A percentile compares a stretch with the other conserved stretches of the same genome.
Evolutionary conservation across 2,888 invertebrate species (phyloP).

Genomic region (Hirtodrosophila cameraria): DNA sequence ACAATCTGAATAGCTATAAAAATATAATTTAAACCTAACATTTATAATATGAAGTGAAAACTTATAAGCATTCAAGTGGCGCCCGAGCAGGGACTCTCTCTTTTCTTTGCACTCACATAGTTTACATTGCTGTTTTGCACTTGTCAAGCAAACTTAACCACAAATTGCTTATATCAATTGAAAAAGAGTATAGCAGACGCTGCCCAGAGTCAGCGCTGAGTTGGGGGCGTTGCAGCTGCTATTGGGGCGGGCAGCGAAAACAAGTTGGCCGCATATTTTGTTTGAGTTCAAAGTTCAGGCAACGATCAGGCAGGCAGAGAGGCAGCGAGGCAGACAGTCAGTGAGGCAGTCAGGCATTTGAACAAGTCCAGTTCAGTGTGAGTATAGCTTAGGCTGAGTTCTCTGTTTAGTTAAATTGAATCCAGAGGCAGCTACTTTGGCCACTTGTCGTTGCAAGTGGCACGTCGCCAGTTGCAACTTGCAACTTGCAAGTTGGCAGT

Average conservation of each 20-base stretch:
- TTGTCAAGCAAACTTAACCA: background rate
- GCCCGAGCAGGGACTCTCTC: too few relatives aligned
- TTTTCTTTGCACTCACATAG: background rate
- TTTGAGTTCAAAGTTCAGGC: slow-evolving; percentile 72
- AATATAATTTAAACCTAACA: too few relatives aligned
- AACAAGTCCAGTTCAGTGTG: slow-evolving; percentile 53
- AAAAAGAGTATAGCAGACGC: slow-evolving; percentile 39
- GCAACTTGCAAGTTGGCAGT: slow-evolving; percentile 19
- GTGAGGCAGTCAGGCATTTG: slow-evolving; percentile 44
- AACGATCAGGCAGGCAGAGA: slow-evolving; percentile 49
- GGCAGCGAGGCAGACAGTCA: too few relatives aligned
- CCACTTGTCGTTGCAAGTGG: slow-evolving; percentile 73
- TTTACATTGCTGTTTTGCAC: background rate
- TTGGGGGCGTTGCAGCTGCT: slow-evolving; percentile 70
- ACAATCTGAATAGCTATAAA: too few relatives aligned
- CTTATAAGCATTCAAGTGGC: too few relatives aligned
- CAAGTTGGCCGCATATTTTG: slow-evolving; percentile 77
- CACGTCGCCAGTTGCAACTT: slow-evolving; percentile 22
- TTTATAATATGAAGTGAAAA: too few relatives aligned
- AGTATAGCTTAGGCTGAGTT: slow-evolving; percentile 25
- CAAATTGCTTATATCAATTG: background rate
- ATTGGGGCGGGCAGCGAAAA: slow-evolving; percentile 66
- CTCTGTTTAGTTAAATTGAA: slow-evolving; percentile 33
- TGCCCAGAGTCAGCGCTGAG: slow-evolving; percentile 35
- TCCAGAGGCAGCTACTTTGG: slow-evolving; percentile 54